Percentiles rank a stretch among this genome's conserved stretches.
Evolutionary conservation across 2,797 vertebrate species (phyloP).

Genomic region (Danio tinwini): DNA sequence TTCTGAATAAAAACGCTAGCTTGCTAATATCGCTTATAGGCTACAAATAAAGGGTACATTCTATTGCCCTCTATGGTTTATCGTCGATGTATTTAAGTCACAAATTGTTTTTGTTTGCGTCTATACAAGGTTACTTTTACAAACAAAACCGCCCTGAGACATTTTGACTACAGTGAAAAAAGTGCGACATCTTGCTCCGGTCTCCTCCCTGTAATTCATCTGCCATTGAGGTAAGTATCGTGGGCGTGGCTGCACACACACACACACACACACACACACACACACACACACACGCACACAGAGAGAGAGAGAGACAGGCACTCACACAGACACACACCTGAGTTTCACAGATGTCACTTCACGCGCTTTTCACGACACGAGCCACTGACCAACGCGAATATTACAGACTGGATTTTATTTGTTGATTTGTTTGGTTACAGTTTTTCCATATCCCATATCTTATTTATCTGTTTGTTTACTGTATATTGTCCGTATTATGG

Average conservation of each 20-base stretch:
- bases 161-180: background rate
- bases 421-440: background rate
- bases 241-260: background rate
- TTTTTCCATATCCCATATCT: background rate
- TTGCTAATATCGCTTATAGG: no score
- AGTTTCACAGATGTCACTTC: background rate
- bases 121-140: background rate
- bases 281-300: background rate
- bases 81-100: no score
- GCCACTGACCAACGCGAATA: background rate
- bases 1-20: no score
- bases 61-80: no score
- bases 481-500: background rate
- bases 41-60: no score
- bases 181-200: background rate
- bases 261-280: background rate
- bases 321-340: background rate
- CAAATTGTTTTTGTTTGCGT: background rate
- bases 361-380: background rate
- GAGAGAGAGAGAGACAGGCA: no score
- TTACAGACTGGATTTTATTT: background rate
- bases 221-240: background rate
- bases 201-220: background rate
- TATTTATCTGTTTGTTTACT: background rate
- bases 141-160: background rate